These are phyloP conservation scores for Coendou prehensilis DNA, from an alignment of 2,797 vertebrate species.

Conservation along the genomic window DNA sequence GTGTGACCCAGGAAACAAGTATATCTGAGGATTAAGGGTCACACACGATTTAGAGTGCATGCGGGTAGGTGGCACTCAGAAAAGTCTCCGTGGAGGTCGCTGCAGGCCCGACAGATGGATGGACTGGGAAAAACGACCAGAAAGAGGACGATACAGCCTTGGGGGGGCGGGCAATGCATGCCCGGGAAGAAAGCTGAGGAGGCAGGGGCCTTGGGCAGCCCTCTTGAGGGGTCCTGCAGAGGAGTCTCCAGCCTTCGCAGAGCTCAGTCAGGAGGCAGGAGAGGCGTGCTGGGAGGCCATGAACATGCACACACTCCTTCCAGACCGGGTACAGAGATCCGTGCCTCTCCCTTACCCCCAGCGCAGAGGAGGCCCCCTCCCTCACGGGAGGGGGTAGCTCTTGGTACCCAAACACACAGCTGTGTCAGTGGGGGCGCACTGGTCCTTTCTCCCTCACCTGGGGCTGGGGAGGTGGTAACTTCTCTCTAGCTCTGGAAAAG, in stretches of 20 bases:
- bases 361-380: not conserved
- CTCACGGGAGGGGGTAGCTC: not conserved
- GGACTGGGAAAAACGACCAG: not conserved
- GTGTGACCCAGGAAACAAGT: not conserved
- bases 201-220: not conserved
- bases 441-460: not conserved
- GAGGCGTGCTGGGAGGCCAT: not conserved
- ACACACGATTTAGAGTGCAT: not conserved
- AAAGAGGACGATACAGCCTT: not conserved
- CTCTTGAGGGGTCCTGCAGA: not conserved
- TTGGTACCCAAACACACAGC: not conserved
- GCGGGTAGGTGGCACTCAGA: not conserved
- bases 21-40: not conserved
- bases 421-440: not conserved
- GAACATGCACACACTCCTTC: not conserved
- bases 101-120: not conserved
- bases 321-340: not conserved
- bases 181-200: not conserved
- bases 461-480: not conserved
- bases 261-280: not conserved
- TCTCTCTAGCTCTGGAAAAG: slow-evolving; percentile 1
- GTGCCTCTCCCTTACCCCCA: not conserved
- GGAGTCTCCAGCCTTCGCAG: not conserved
- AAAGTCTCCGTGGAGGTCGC: slow-evolving; percentile 17
- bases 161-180: not conserved